These are phyloP conservation scores for Acestrorhynchus altus DNA, from an alignment of 2,797 vertebrate species.

Conservation along the genomic window DNA sequence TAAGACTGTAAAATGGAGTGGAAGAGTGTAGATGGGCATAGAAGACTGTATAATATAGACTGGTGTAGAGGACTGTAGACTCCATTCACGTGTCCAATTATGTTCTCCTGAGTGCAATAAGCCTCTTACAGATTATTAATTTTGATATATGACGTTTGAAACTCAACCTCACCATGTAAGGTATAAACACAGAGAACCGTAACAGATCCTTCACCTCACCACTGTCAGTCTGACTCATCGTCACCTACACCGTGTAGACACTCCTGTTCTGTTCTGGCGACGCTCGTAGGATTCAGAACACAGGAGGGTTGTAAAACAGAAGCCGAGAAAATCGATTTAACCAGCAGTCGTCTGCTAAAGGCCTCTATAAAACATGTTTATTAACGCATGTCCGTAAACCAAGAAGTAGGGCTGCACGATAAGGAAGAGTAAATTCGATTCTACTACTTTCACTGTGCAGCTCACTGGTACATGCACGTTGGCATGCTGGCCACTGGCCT, in stretches of 20 bases:
- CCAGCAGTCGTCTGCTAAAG: not conserved
- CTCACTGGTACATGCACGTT: too few relatives aligned
- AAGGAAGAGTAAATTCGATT: too few relatives aligned
- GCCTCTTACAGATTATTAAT: not conserved
- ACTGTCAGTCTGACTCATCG: not conserved
- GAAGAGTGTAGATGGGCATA: too few relatives aligned
- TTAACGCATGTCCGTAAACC: too few relatives aligned
- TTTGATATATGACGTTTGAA: not conserved
- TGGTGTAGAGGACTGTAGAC: too few relatives aligned
- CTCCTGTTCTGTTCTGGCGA: conserved; percentile 7
- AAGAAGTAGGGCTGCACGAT: too few relatives aligned
- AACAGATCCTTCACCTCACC: not conserved
- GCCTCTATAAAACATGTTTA: too few relatives aligned
- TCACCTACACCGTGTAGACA: not conserved
- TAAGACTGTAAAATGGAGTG: too few relatives aligned
- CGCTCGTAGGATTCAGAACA: not conserved
- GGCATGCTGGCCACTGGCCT: too few relatives aligned
- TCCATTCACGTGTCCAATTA: too few relatives aligned
- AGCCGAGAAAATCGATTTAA: not conserved
- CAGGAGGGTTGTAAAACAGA: not conserved
- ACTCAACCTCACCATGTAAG: not conserved
- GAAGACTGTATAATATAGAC: too few relatives aligned
- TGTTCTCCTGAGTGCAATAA: not conserved
- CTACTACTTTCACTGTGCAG: too few relatives aligned
- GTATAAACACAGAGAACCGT: not conserved